phyloP scores from a whole-genome alignment of 2,797 vertebrate genomes.

The Momotus momota region DNA sequence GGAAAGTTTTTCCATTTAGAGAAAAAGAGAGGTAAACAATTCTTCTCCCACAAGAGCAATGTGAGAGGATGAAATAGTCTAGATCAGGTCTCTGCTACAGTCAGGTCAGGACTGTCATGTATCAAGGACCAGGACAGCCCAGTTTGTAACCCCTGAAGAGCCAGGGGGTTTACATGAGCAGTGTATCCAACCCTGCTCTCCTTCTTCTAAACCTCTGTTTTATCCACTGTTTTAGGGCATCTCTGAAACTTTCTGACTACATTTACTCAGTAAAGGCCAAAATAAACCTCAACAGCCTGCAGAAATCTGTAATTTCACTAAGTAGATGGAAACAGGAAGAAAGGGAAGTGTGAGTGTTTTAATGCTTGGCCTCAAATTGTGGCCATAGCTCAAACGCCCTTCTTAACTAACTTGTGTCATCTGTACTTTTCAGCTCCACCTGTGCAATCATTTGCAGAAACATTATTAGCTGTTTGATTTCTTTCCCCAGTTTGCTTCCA shows the following conservation, averaged over 20 bases:
- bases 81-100: too few species aligned
- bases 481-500: slow-evolving; percentile 70
- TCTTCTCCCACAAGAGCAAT: too few species aligned
- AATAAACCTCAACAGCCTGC: not conserved
- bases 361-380: not conserved
- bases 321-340: not conserved
- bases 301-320: not conserved
- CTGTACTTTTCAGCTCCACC: slow-evolving; percentile 62
- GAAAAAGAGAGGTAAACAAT: too few species aligned
- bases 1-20: too few species aligned
- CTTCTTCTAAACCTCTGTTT: not conserved
- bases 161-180: not conserved
- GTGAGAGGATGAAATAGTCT: too few species aligned
- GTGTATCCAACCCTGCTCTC: not conserved
- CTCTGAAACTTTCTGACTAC: not conserved
- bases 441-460: slow-evolving; percentile 69
- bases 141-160: too few species aligned
- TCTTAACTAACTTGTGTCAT: slow-evolving; percentile 61
- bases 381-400: not conserved
- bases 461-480: slow-evolving; percentile 64
- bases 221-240: not conserved
- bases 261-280: not conserved
- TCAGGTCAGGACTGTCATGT: too few species aligned
- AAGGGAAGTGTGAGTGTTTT: not conserved
- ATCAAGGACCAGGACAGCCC: too few species aligned